Base-by-base conservation (phyloP, 2,113 vertebrate genomes). In the Leiothrix lutea region DNA sequence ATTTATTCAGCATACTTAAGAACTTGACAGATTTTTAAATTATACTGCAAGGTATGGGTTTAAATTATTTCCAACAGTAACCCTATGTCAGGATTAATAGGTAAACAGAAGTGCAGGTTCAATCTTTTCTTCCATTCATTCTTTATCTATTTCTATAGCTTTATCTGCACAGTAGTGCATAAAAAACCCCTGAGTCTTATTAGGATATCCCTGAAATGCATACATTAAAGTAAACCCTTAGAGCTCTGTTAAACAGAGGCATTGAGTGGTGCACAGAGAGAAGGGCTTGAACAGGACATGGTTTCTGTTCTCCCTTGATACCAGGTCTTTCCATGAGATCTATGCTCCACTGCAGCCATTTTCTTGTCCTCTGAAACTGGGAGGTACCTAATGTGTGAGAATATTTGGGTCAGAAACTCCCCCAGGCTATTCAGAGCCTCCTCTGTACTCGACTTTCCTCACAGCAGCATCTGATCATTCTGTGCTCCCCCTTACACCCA, bases 361-460 rank as follows among this genome's bases (percentile, higher is more conserved):
- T 71, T 67, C 80, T 80, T 82, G 24, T 80, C 66, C 72, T 51
- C 65, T 93, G 73, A 90, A 93, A 69, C 36, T 29, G 31, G 48
- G 56, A 93, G 62, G 47, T 31, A 85, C 11, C 81, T 50, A 75
- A 48, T 28, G 69, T 3, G 18, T 69, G 58, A 92, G 62, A 88
- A 75, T 86, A 92, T 88, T 75, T 82, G 79, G 71, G 90, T 81
- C 70, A 93, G 74, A 93, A 92, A 69, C 38, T 69, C 28, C 75
- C 45, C 36, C 50, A 82, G 81, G 88, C 70, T 79, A 36, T 61
- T 90, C 58, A 89, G 70, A 92, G 65, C 73, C 23, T 82, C 23
- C 60, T 80, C 82, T 65, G 29, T 33, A 53, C 58, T 82, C 42
- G 54, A 42, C n/a, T 81, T 66, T 57, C 10, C 25, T 50, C 60